Evolutionary conservation across 2,888 invertebrate genomes (phyloP).

Genomic region (Lasius fuliginosus): DNA sequence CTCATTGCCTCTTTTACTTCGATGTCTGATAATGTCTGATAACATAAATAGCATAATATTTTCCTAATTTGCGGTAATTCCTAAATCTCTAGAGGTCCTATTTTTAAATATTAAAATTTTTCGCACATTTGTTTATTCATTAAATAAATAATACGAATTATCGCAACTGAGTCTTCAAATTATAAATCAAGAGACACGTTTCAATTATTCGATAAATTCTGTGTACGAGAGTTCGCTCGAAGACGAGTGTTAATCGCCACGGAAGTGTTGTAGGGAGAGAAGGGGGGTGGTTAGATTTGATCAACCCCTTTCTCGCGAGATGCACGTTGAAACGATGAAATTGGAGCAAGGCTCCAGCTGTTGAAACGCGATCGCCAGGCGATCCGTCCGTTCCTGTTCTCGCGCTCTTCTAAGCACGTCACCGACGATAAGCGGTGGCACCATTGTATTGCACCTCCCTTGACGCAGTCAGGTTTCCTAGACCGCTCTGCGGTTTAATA

Average conservation of each 20-base stretch:
- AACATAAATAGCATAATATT: neutral
- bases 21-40: neutral
- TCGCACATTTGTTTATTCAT: neutral
- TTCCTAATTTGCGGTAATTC: neutral
- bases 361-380: conserved; percentile 37
- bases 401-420: conserved; percentile 32
- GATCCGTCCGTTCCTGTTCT: conserved; percentile 37
- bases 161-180: neutral
- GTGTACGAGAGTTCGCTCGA: neutral
- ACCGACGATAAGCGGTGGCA: conserved; percentile 20
- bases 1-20: neutral
- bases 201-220: neutral
- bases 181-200: neutral
- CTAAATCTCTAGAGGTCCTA: neutral
- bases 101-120: neutral
- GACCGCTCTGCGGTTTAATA: neutral
- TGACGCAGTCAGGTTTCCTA: conserved; percentile 20
- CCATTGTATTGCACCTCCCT: conserved; percentile 22
- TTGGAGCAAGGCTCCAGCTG: conserved; percentile 74
- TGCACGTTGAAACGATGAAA: conserved; percentile 63
- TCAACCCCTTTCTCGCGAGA: neutral
- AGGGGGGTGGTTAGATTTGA: conserved; percentile 59
- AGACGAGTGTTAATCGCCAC: neutral
- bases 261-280: neutral
- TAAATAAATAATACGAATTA: neutral